phyloP scores from a whole-genome alignment of 2,797 vertebrate genomes.

The Falco columbarius region DNA sequence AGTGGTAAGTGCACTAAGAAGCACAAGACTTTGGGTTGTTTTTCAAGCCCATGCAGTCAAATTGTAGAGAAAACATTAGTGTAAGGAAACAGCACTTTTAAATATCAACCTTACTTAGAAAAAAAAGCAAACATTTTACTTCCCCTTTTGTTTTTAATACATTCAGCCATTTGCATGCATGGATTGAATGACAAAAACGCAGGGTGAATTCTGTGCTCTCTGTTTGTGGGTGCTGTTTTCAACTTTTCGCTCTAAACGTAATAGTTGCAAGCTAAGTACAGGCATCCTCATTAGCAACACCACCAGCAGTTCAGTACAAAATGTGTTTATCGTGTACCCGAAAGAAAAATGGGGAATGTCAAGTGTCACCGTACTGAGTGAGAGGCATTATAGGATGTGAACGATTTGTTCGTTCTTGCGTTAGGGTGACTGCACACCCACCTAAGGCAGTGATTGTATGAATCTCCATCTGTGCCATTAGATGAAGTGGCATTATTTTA shows the following conservation, averaged over 20 bases:
- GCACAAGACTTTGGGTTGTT: accelerated
- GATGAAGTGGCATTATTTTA: slow-evolving; percentile 7
- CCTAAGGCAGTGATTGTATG: not conserved
- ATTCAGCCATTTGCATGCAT: not conserved
- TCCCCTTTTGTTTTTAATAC: not conserved
- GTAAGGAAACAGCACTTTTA: not conserved
- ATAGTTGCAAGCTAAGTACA: not conserved
- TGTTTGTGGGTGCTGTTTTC: not conserved
- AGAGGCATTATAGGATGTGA: not conserved
- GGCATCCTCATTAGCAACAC: not conserved
- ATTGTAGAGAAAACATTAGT: not conserved
- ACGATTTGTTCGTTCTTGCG: slow-evolving; percentile 5
- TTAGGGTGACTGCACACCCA: slow-evolving; percentile 20
- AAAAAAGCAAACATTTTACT: not conserved
- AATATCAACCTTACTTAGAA: not conserved
- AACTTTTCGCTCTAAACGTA: not conserved
- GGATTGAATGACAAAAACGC: not conserved
- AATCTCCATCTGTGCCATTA: slow-evolving; percentile 38
- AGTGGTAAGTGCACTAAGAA: not conserved
- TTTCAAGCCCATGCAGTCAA: not conserved
- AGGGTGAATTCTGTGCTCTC: not conserved
- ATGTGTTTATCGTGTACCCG: not conserved
- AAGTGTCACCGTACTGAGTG: not conserved
- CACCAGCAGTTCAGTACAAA: not conserved
- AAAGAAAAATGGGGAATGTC: accelerated